A percentile compares a stretch with the other conserved stretches of the same genome.
These are phyloP conservation scores for Diorhabda sublineata DNA, from an alignment of 1,140 invertebrate genomes.

Conservation along the genomic window DNA sequence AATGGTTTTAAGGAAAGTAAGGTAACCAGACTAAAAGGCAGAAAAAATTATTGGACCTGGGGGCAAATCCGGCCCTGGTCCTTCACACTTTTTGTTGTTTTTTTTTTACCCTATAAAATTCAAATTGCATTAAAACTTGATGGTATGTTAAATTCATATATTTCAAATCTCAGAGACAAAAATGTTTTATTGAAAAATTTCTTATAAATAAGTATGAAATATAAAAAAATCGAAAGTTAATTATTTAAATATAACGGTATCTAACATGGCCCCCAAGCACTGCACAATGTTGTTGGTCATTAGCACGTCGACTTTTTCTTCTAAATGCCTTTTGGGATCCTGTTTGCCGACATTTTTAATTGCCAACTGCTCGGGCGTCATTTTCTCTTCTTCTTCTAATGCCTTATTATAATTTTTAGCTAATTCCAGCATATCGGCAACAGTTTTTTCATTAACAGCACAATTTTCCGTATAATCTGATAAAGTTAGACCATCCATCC, in stretches of 20 bases:
- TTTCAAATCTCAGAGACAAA: neutral
- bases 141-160: too few relatives aligned
- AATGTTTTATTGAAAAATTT: neutral
- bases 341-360: conserved; percentile 99
- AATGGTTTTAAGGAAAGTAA: too few relatives aligned
- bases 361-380: conserved; percentile 98
- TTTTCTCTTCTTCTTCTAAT: conserved; percentile 98
- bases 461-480: conserved; percentile 95
- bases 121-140: too few relatives aligned
- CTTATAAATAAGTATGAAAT: neutral
- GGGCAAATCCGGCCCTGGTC: too few relatives aligned
- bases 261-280: conserved; percentile 96
- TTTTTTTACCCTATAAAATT: too few relatives aligned
- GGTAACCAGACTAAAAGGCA: too few relatives aligned
- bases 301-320: conserved; percentile 95
- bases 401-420: conserved; percentile 99
- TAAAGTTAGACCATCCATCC: conserved; percentile 96
- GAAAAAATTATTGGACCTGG: too few relatives aligned
- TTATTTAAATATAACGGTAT: conserved; percentile 93
- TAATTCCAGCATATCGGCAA: conserved; percentile 94
- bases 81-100: too few relatives aligned
- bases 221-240: neutral
- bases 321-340: conserved; percentile 99
- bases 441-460: conserved; percentile 84
- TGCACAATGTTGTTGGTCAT: conserved; percentile 99